These are phyloP conservation scores for Bubo scandiacus DNA, from an alignment of 2,113 vertebrate genomes.

Conservation along the genomic window DNA sequence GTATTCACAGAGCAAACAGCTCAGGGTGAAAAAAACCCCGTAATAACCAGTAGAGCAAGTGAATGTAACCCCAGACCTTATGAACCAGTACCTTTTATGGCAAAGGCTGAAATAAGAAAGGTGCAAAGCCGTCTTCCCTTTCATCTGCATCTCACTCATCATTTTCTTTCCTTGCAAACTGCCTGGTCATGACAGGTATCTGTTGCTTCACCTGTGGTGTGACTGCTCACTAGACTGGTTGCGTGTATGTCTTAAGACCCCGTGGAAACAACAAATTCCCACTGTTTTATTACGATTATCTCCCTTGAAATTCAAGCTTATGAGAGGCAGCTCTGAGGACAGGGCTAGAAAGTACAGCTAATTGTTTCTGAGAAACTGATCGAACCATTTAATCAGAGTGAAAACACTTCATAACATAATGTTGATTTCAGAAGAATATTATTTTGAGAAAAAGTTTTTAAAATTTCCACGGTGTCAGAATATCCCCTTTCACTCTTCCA, in stretches of 20 bases:
- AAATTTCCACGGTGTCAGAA: not conserved
- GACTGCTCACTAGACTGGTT: not conserved
- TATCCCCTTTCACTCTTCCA: not conserved
- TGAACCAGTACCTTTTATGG: not conserved
- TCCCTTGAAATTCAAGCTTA: not conserved
- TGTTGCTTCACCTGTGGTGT: not conserved
- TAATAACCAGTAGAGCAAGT: not conserved
- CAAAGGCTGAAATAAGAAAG: not conserved
- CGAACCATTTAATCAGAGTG: not conserved
- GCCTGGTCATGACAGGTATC: fast-evolving
- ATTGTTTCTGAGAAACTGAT: not conserved
- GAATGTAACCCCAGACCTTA: not conserved
- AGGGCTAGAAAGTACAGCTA: not conserved
- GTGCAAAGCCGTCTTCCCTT: not conserved
- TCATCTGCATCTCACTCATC: fast-evolving
- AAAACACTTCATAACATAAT: not conserved
- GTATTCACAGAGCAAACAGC: not conserved
- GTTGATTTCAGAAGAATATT: not conserved
- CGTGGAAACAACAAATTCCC: not conserved
- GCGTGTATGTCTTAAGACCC: not conserved
- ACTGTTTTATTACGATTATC: not conserved
- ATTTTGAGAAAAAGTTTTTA: not conserved
- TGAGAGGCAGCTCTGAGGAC: not conserved
- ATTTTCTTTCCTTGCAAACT: not conserved
- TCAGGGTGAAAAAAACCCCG: not conserved